Conservation (phyloP, 2,888 invertebrate genomes). For the Dendrolimus pini region DNA sequence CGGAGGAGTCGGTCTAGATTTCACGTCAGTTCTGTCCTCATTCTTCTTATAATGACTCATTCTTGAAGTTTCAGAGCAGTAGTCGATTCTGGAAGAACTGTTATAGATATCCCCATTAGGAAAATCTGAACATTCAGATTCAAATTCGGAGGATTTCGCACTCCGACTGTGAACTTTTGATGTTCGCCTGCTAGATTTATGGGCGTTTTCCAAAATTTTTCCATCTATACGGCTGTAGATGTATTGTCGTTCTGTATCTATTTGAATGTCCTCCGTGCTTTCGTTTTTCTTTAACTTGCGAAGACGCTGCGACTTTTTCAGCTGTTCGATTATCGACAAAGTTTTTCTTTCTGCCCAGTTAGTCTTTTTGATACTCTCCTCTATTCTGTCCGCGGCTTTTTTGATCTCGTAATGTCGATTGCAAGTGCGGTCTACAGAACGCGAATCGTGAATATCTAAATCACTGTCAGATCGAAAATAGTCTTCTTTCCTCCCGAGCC, state of each 20-base stretch:
- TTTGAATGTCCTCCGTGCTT: slow-evolving; percentile 64
- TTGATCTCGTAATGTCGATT: slow-evolving; percentile 50
- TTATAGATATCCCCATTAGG: slow-evolving; percentile 61
- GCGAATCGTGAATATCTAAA: slow-evolving; percentile 42
- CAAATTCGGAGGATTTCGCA: slow-evolving; percentile 85
- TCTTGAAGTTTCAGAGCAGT: slow-evolving; percentile 74
- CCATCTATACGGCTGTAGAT: slow-evolving; percentile 68
- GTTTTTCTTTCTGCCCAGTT: slow-evolving; percentile 71
- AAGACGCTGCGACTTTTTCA: slow-evolving; percentile 61
- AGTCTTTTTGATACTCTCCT: slow-evolving; percentile 68
- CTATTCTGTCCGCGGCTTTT: slow-evolving; percentile 58
- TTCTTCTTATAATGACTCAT: slow-evolving; percentile 61
- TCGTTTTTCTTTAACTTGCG: slow-evolving; percentile 60
- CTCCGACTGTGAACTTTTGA: slow-evolving; percentile 75
- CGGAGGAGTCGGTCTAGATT: slow-evolving; percentile 85
- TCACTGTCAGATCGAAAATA: slow-evolving; percentile 61
- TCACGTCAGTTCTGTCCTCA: slow-evolving; percentile 55
- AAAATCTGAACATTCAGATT: slow-evolving; percentile 81
- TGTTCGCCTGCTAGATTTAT: slow-evolving; percentile 67
- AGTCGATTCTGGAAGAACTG: slow-evolving; percentile 67
- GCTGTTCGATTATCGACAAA: slow-evolving; percentile 63
- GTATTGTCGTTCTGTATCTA: slow-evolving; percentile 65
- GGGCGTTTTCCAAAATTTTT: slow-evolving; percentile 70
- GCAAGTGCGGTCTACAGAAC: slow-evolving; percentile 30
- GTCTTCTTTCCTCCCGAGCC: slow-evolving; percentile 58